Base-by-base conservation (phyloP, 1,140 invertebrate species). In the Oreohelix idahoensis region DNA sequence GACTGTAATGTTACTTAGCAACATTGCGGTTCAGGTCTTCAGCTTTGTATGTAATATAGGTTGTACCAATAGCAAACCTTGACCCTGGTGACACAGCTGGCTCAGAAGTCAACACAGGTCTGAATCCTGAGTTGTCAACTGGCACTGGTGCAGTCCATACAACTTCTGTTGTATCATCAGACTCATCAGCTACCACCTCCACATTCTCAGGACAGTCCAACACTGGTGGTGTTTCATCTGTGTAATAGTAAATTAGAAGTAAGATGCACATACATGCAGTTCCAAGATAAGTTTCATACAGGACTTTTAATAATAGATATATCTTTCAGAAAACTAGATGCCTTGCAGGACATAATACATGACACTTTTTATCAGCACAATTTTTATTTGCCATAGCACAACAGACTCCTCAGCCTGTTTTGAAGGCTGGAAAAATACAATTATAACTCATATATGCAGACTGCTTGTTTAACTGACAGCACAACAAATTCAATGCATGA, bases 141-240 rank as follows among this genome's bases (percentile, higher is more conserved):
- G 91, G 90, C 8, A 89, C 87, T 0, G 94, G 94, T 36, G 90
- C 86, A 20, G 91, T 86, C 94, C 94, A 95, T 20, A 78, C 89
- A 38, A 94, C 94, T 5, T 92, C 89, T 0, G 95, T 94, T 88
- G 93, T 94, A 77, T 93, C 93, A 85, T 94, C 93, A 10, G 93
- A 89, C 1, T 88, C 86, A 32, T 93, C 82, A 23, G 93, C 93
- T 13, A 85, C 86, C 4, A 88, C 84, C 0, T 88, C 90, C 15
- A 94, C 92, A 86, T 95, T 91, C 29, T 92, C 66, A 15, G 94
- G 94, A 88, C 95, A 95, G 17, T 83, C 88, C 17, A 95, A 89
- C 20, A 88, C 89, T 11, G 94, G 94, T 45, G 94, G 93, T 39
- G 91, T 92, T 42, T 93, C 91, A 90, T 95, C 94, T 94, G 83